Evolutionary conservation across 2,113 vertebrate genomes (phyloP).

Genomic region (Cygnus atratus): DNA sequence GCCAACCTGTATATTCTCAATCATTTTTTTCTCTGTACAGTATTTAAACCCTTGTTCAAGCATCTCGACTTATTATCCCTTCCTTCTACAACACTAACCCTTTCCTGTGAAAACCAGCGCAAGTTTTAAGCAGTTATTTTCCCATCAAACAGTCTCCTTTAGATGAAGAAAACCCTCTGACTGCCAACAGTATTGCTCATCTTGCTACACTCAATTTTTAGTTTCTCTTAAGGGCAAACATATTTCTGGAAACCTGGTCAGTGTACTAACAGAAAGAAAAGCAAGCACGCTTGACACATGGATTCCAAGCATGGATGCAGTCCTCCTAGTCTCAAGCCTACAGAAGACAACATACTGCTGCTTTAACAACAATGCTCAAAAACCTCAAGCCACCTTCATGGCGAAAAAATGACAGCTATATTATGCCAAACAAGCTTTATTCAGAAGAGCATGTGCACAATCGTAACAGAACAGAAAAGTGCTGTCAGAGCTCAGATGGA

Average conservation of each 20-base stretch:
- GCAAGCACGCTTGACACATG: neutral
- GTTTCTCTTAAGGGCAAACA: neutral
- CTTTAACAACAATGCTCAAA: neutral
- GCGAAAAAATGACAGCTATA: neutral
- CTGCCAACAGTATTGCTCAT: neutral
- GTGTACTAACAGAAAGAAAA: neutral
- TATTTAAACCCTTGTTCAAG: neutral
- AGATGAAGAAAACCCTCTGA: neutral
- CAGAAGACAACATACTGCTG: neutral
- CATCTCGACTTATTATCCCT: neutral
- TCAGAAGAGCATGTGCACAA: neutral
- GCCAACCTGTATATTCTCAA: accelerated
- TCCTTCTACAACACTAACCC: neutral
- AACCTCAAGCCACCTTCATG: neutral
- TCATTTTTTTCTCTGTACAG: neutral
- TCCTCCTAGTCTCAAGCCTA: neutral
- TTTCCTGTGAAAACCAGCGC: neutral
- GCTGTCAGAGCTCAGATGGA: neutral
- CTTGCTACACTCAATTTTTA: neutral
- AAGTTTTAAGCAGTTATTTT: neutral
- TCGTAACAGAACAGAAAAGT: neutral
- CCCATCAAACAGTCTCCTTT: neutral
- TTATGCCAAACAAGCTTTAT: neutral
- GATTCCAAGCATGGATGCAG: neutral
- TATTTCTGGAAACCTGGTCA: neutral